Evolutionary conservation across 1,140 invertebrate species (phyloP), one percentile per base, ranked within the genome.

Genomic region (Piezodorus guildinii): DNA sequence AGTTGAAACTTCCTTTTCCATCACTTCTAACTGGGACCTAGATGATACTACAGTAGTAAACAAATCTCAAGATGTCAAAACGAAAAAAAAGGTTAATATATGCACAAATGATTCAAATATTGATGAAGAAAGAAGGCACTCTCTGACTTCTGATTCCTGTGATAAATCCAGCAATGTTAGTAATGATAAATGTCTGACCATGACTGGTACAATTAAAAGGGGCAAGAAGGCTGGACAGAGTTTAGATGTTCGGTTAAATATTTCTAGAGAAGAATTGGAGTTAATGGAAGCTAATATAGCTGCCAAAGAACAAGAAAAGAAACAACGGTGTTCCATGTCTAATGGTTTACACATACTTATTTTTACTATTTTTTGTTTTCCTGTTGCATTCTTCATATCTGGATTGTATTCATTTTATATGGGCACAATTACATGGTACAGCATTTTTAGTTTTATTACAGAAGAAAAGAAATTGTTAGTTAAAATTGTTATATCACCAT

Each of bases 391-490:
- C 27, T 64, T 82, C 21, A 74, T 85, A 56, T 85, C 86, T 19
- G 73, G 80, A 16, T 71, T 79, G 39, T 85, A 87, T 69, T 83
- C 84, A 5, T 88, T 89, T 73, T 88, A 88, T 69, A 81, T 86
- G 66, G 85, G 86, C 39, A 86, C 85, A 1, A 74, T 86, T 67
- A 85, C 85, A 45, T 88, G 85, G 85, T 88, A 88, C 70, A 88
- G 87, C 71, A 79, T 87, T 64, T 85, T 86, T 70, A 79, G 82
- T 60, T 83, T 83, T 74, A 80, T 84, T 66, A 84, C 82, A 70
- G 84, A 87, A 71, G 84, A 86, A 68, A 80, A 81, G 67, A 82
- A 78, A 43, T 79, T 81, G 67, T 71, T 81, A 25, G 79, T 80
- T 67, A 81, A 80, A 70, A 73, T 82, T 30, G 72, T 83, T 44